Evolutionary conservation across 2,113 vertebrate species (phyloP).

Genomic region (Dasyurus viverrinus): DNA sequence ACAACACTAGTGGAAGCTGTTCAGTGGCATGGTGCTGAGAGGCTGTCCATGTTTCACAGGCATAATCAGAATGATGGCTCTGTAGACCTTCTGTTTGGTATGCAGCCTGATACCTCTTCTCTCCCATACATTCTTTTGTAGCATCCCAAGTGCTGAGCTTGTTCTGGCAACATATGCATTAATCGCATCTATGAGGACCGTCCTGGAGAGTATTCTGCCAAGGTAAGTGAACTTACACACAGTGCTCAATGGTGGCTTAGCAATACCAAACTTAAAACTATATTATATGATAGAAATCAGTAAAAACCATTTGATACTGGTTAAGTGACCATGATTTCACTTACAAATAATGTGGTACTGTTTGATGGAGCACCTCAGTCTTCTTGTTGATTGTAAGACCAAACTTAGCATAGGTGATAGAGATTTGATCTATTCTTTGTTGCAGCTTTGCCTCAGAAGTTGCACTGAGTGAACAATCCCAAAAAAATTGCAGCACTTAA

Average conservation of each 20-base stretch:
- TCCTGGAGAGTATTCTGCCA: not conserved
- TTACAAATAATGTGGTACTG: not conserved
- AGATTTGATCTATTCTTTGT: no score
- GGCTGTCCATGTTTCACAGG: no score
- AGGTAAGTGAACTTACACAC: not conserved
- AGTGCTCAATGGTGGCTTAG: no score
- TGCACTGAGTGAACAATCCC: not conserved
- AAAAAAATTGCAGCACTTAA: not conserved
- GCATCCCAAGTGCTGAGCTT: not conserved
- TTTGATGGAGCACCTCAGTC: not conserved
- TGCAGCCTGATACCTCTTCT: no score
- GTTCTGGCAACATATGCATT: not conserved
- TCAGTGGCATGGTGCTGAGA: not conserved
- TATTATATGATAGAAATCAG: no score
- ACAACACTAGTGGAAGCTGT: not conserved
- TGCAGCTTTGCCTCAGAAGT: no score
- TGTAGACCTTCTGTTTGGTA: no score
- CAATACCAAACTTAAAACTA: no score
- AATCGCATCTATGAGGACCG: no score
- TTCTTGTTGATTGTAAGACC: not conserved
- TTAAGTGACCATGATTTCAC: not conserved
- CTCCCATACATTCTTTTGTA: no score
- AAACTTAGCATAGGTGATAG: not conserved
- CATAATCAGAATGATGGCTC: no score
- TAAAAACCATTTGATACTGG: no score